Evolutionary conservation across 2,888 invertebrate species (phyloP).

Genomic region (Mystacides longicornis): DNA sequence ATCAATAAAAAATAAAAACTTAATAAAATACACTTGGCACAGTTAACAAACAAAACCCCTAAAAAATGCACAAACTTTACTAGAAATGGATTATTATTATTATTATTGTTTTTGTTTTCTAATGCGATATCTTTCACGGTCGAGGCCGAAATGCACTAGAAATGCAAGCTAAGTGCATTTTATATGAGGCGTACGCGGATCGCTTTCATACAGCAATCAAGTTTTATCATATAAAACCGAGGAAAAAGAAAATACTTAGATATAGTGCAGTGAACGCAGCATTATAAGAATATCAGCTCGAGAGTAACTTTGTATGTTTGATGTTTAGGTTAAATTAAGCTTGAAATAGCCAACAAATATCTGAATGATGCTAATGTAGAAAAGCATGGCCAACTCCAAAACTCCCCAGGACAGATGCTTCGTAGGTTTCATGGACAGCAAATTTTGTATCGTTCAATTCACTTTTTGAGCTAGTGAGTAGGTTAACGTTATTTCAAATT

Average conservation of each 20-base stretch:
- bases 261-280: too few species aligned
- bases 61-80: neutral
- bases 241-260: neutral
- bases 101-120: neutral
- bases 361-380: too few species aligned
- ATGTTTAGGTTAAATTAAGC: too few species aligned
- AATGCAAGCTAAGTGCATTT: conserved; percentile 17
- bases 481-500: too few species aligned
- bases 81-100: neutral
- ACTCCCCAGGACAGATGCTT: too few species aligned
- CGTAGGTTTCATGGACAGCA: too few species aligned
- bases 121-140: conserved; percentile 7
- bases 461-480: too few species aligned
- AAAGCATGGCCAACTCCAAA: too few species aligned
- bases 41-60: neutral
- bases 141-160: conserved; percentile 17
- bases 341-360: too few species aligned
- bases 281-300: too few species aligned
- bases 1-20: neutral
- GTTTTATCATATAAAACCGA: neutral
- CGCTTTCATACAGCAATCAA: neutral
- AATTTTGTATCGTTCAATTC: too few species aligned
- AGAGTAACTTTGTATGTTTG: too few species aligned
- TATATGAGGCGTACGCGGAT: conserved; percentile 8
- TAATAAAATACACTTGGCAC: neutral